phyloP scores from a whole-genome alignment of 2,888 invertebrate genomes.

The Mellilla xanthometata region DNA sequence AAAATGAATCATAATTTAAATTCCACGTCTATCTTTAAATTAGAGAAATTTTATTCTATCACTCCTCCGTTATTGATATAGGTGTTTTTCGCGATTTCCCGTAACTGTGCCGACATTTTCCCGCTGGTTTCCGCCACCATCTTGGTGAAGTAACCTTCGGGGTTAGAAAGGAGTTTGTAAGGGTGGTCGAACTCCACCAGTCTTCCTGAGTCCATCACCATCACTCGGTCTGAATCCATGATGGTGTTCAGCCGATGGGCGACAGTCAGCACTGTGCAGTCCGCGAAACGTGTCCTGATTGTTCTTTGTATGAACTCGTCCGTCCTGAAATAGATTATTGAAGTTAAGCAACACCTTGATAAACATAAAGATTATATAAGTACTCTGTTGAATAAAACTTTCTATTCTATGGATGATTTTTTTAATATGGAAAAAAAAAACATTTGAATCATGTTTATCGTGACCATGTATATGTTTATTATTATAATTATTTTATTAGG shows the following conservation, averaged over 20 bases:
- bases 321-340: slow-evolving; percentile 82
- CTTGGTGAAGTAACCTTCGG: slow-evolving; percentile 83
- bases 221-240: slow-evolving; percentile 94
- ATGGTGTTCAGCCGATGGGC: slow-evolving; percentile 96
- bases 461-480: too few species aligned
- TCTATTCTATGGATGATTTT: too few species aligned
- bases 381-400: too few species aligned
- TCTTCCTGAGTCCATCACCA: slow-evolving; percentile 92
- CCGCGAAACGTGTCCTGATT: slow-evolving; percentile 89
- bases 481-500: too few species aligned
- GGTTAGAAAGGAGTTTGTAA: slow-evolving; percentile 83
- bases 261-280: slow-evolving; percentile 94
- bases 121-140: slow-evolving; percentile 89
- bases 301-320: slow-evolving; percentile 93
- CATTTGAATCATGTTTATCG: too few species aligned
- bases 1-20: too few species aligned
- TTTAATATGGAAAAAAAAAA: too few species aligned
- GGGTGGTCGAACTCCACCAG: slow-evolving; percentile 89
- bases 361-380: too few species aligned
- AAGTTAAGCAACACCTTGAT: too few species aligned
- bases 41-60: slow-evolving; percentile 47
- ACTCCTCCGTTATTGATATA: slow-evolving; percentile 64
- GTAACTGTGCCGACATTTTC: slow-evolving; percentile 72
- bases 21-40: too few species aligned
- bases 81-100: slow-evolving; percentile 71